A percentile compares a stretch with the other conserved stretches of the same genome.
These are phyloP conservation scores for Sylvia atricapilla DNA, from an alignment of 2,113 vertebrate species.

Conservation along the genomic window DNA sequence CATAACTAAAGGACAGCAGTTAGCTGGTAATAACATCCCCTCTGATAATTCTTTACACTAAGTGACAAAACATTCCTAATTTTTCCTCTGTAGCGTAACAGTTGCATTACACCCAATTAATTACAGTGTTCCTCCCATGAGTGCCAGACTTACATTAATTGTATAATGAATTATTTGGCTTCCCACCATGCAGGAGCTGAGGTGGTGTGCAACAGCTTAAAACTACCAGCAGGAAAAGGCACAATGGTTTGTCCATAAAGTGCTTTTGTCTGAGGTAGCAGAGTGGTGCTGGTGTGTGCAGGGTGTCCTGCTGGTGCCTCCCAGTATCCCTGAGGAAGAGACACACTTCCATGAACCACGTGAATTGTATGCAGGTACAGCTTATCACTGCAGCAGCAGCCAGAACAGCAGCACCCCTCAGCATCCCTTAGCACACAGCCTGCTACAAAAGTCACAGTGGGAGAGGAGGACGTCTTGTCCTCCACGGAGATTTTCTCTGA, in stretches of 20 bases:
- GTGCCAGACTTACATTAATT: background rate
- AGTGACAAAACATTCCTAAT: constrained; percentile 22
- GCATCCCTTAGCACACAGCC: background rate
- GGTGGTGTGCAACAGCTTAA: background rate
- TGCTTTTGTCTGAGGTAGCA: background rate
- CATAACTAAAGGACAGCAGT: constrained; percentile 5
- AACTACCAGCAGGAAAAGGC: background rate
- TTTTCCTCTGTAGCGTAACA: constrained; percentile 26
- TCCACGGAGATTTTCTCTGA: background rate
- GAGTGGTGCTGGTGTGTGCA: background rate
- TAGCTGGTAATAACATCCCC: constrained; percentile 20
- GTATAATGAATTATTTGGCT: constrained; percentile 25
- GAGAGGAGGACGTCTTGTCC: background rate
- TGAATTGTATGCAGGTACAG: background rate
- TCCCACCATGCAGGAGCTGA: background rate
- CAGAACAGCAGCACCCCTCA: background rate
- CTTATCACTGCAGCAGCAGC: background rate
- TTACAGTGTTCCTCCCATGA: background rate
- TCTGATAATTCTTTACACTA: constrained; percentile 30
- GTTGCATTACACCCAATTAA: constrained; percentile 35
- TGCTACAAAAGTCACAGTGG: fast-evolving
- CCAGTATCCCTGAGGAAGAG: background rate
- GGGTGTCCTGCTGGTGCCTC: background rate
- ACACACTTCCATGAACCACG: background rate
- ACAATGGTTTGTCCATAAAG: background rate